Evolutionary conservation across 1,140 invertebrate genomes (phyloP).

Genomic region (Sycophaga agraensis): DNA sequence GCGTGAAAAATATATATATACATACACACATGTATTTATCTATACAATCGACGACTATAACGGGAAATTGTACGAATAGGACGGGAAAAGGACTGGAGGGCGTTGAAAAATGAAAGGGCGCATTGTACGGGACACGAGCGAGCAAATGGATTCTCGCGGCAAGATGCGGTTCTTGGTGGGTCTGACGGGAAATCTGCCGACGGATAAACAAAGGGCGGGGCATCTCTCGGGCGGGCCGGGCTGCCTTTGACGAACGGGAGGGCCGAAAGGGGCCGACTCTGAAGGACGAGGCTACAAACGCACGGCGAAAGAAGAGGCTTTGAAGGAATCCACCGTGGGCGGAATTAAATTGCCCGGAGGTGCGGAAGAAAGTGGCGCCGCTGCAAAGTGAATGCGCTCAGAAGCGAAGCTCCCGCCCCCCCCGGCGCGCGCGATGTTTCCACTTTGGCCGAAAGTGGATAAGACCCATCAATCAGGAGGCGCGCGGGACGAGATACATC

Average conservation of each 20-base stretch:
- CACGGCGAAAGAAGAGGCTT: neutral
- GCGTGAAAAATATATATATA: no score
- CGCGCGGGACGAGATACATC: neutral
- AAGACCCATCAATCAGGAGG: constrained; percentile 27
- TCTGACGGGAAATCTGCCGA: neutral
- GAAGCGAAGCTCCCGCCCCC: neutral
- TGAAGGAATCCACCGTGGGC: neutral
- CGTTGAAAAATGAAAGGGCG: constrained; percentile 10
- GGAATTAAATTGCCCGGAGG: constrained; percentile 22
- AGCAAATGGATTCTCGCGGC: neutral
- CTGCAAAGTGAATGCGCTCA: constrained; percentile 17
- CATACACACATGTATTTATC: no score
- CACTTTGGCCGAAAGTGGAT: constrained; percentile 4
- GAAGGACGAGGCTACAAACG: neutral
- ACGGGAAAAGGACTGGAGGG: no score
- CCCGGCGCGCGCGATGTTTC: constrained; percentile 4
- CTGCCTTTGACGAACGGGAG: neutral
- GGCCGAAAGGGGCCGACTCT: neutral
- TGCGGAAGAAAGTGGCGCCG: neutral
- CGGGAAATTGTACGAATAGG: no score
- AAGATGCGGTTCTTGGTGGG: neutral
- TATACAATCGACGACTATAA: no score
- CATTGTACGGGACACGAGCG: neutral
- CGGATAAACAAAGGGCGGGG: no score
- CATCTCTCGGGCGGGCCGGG: no score